These are phyloP conservation scores for Takifugu rubripes DNA, from an alignment of 2,797 vertebrate genomes.

Conservation along the genomic window DNA sequence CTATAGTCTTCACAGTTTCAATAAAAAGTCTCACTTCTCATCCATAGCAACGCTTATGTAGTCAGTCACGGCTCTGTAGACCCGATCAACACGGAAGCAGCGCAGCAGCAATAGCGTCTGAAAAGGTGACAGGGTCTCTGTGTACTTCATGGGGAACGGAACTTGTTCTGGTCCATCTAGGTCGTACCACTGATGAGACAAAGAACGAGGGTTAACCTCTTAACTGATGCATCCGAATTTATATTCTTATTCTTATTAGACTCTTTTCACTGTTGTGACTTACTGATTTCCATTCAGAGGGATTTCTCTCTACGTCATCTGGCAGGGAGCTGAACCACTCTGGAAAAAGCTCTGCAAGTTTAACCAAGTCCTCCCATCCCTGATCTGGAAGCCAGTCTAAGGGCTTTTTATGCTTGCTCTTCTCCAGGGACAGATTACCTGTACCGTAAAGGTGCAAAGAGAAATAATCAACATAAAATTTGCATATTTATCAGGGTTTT, in stretches of 20 bases:
- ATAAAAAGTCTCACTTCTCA: conserved; percentile 81
- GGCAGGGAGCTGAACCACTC: conserved; percentile 81
- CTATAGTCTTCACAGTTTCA: neutral
- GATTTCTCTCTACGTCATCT: conserved; percentile 80
- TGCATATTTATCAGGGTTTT: neutral
- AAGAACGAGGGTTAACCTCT: conserved; percentile 5
- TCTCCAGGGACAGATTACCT: conserved; percentile 96
- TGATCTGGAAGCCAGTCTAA: conserved; percentile 88
- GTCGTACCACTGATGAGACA: conserved; percentile 86
- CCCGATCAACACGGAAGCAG: conserved; percentile 92
- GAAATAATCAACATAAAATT: neutral
- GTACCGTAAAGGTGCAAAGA: neutral
- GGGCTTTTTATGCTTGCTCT: conserved; percentile 81
- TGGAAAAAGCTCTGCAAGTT: conserved; percentile 82
- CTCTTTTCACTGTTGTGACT: conserved; percentile 41
- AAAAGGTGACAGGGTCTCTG: conserved; percentile 77
- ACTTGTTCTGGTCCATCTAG: conserved; percentile 84
- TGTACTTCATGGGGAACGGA: conserved; percentile 80
- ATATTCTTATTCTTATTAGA: neutral
- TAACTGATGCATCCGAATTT: neutral
- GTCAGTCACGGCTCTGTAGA: conserved; percentile 88
- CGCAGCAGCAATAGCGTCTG: conserved; percentile 90
- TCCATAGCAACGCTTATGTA: conserved; percentile 87
- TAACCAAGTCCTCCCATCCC: conserved; percentile 92
- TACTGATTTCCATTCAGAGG: conserved; percentile 84